Conservation (phyloP, 2,888 invertebrate genomes). For the Sylvicola fuscatus region DNA sequence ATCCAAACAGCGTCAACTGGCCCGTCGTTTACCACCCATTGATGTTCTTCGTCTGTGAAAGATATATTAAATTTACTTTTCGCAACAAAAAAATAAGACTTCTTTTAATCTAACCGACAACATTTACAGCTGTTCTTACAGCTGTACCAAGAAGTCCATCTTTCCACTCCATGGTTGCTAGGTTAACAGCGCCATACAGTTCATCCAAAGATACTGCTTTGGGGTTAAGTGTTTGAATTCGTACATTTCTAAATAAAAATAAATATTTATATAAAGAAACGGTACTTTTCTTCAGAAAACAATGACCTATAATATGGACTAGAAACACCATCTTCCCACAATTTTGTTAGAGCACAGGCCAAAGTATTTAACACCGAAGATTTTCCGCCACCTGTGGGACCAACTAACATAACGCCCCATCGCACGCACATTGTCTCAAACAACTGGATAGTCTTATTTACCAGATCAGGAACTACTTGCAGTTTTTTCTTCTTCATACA, state of each 20-base stretch:
- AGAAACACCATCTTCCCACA: conserved; percentile 35
- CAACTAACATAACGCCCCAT: conserved; percentile 85
- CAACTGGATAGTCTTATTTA: conserved; percentile 61
- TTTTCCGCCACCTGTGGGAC: conserved; percentile 77
- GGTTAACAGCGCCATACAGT: conserved; percentile 69
- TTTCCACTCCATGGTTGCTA: conserved; percentile 72
- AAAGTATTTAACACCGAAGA: conserved; percentile 56
- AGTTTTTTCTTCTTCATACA: conserved; percentile 35
- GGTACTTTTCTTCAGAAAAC: no score
- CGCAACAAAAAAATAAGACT: conserved; percentile 1
- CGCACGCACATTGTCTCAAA: conserved; percentile 82
- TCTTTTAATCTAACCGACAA: conserved; percentile 13
- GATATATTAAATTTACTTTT: conserved; percentile 10
- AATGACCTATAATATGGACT: conserved; percentile 28
- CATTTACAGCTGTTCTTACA: conserved; percentile 17
- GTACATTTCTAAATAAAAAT: conserved; percentile 55
- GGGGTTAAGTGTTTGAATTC: conserved; percentile 66
- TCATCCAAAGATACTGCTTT: conserved; percentile 77
- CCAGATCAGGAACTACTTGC: conserved; percentile 44
- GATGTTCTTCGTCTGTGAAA: conserved; percentile 40
- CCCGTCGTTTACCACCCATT: conserved; percentile 83
- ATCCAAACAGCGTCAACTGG: conserved; percentile 90
- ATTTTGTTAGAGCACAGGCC: conserved; percentile 42
- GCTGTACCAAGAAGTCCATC: conserved; percentile 60
- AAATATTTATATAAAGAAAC: no score